Percentiles rank a stretch among this genome's conserved stretches.
phyloP scores from a whole-genome alignment of 2,888 invertebrate species.

The Ctenicera cuprea region DNA sequence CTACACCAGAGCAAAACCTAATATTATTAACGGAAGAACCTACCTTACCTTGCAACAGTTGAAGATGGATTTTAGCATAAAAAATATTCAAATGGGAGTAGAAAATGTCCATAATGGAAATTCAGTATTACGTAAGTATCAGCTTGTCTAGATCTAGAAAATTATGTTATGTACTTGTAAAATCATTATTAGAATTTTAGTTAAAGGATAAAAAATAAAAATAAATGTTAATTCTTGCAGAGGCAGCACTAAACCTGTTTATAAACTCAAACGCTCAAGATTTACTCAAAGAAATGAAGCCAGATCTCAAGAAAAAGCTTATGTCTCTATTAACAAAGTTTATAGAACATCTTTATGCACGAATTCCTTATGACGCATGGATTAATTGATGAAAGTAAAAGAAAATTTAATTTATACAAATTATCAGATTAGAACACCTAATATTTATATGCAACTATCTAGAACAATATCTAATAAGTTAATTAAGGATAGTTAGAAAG shows the following conservation, averaged over 20 bases:
- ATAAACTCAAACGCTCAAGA: constrained; percentile 92
- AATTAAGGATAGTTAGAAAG: too few relatives aligned
- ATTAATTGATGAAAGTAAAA: constrained; percentile 69
- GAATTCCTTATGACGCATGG: constrained; percentile 88
- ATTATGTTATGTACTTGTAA: too few relatives aligned
- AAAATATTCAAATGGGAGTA: constrained; percentile 89
- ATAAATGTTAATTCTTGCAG: constrained; percentile 75
- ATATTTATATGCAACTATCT: too few relatives aligned
- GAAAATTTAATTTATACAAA: neutral
- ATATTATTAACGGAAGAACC: constrained; percentile 78
- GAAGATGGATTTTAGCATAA: constrained; percentile 91
- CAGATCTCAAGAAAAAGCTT: constrained; percentile 85
- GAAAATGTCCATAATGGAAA: constrained; percentile 89
- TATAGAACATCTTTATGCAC: constrained; percentile 83
- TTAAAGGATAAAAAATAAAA: too few relatives aligned
- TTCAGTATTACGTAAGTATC: constrained; percentile 84
- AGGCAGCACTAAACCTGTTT: constrained; percentile 89
- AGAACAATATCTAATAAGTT: too few relatives aligned
- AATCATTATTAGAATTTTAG: too few relatives aligned
- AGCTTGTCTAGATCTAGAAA: neutral
- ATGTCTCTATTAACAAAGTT: constrained; percentile 85
- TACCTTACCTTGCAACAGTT: constrained; percentile 84
- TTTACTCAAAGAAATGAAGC: constrained; percentile 90
- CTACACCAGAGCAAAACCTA: constrained; percentile 85
- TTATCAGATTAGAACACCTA: neutral